Conservation (phyloP, 2,888 invertebrate genomes). For the Myathropa florea region DNA sequence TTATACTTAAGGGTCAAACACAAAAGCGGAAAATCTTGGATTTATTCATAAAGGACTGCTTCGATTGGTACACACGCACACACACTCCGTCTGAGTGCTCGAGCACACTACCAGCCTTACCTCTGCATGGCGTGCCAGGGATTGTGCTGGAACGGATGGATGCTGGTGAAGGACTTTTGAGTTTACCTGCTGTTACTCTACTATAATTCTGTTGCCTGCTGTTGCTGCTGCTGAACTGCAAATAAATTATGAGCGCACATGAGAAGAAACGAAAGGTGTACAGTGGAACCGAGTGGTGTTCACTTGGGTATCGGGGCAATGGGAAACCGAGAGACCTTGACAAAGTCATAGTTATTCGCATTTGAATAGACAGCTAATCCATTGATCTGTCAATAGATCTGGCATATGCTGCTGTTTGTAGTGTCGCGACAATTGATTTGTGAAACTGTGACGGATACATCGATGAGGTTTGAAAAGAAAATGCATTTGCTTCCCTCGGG, state of each 20-base stretch:
- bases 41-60: conserved; percentile 69
- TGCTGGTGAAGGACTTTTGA: conserved; percentile 60
- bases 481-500: not conserved
- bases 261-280: conserved; percentile 23
- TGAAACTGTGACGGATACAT: not conserved
- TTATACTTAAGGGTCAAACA: conserved; percentile 70
- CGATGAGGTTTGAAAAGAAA: not conserved
- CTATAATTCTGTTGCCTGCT: conserved; percentile 5
- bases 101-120: conserved; percentile 4
- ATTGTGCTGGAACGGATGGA: conserved; percentile 32
- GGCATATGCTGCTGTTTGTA: not conserved
- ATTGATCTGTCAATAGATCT: not conserved
- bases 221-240: conserved; percentile 37
- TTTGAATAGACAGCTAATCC: not conserved
- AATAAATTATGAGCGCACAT: conserved; percentile 64
- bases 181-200: conserved; percentile 66
- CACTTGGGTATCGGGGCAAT: not conserved
- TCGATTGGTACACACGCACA: conserved; percentile 30
- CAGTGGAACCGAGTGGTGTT: conserved; percentile 43
- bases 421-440: not conserved
- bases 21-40: conserved; percentile 68
- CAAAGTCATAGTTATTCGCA: not conserved
- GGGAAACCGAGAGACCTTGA: not conserved
- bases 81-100: not conserved
- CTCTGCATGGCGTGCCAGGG: not conserved